Conservation (phyloP, 1,140 invertebrate genomes). For the Sitophilus oryzae region DNA sequence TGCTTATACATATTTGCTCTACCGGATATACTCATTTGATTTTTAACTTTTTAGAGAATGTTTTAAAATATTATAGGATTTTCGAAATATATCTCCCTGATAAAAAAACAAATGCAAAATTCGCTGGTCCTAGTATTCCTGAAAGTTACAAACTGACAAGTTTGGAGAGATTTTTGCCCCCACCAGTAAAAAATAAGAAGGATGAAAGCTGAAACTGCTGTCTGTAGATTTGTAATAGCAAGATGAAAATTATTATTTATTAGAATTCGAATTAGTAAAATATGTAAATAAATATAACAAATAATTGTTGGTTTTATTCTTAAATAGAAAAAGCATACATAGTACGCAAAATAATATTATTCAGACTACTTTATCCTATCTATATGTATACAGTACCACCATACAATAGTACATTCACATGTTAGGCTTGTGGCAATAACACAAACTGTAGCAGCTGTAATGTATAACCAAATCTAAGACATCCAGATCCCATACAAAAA, state of each 20-base stretch:
- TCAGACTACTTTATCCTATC: too few relatives aligned
- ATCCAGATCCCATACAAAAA: too few relatives aligned
- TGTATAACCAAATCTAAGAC: too few relatives aligned
- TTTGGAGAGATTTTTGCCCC: slow-evolving; percentile 21
- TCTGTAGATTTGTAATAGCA: slow-evolving; percentile 7
- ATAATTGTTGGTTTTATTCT: too few relatives aligned
- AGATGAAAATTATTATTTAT: slow-evolving; percentile 10
- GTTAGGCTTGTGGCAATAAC: too few relatives aligned
- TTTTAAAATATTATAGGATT: slow-evolving; percentile 50
- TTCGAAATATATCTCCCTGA: slow-evolving; percentile 50
- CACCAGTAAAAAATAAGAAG: slow-evolving; percentile 3
- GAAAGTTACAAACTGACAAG: slow-evolving; percentile 25
- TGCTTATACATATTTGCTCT: slow-evolving; percentile 29
- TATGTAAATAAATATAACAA: too few relatives aligned
- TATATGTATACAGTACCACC: too few relatives aligned
- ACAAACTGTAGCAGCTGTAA: too few relatives aligned
- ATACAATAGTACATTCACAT: too few relatives aligned
- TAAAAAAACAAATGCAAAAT: slow-evolving; percentile 33
- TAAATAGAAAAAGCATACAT: too few relatives aligned
- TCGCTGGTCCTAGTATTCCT: slow-evolving; percentile 36
- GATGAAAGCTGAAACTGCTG: slow-evolving; percentile 9
- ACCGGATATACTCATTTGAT: background rate
- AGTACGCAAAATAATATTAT: too few relatives aligned
- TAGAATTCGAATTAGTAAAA: too few relatives aligned
- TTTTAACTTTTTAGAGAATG: slow-evolving; percentile 45